Evolutionary conservation across 2,797 vertebrate genomes (phyloP), one percentile per base, ranked within the genome.

Genomic region (Sitta carolinensis): DNA sequence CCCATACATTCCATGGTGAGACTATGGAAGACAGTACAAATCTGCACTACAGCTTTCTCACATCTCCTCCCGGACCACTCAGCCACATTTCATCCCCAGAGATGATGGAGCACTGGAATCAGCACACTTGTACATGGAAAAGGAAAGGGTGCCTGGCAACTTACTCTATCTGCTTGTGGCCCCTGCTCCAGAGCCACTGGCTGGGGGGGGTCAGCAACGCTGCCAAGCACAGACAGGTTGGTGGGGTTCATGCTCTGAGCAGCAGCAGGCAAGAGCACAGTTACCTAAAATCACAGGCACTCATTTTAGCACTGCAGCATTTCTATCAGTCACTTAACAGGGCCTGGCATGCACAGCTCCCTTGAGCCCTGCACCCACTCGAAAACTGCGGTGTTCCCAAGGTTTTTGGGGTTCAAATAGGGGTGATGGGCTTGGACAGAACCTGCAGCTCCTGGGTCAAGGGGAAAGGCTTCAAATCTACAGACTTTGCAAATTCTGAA

Each of bases 181-280:
- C 98, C 98, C 17, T 98, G 98, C 96, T 99, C 98, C 96, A 99
- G 97, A 83, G 96, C 84, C 85, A 99, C 97, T 32, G 97, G 97
- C 85, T 98, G 98, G 12, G 98, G 98, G 50, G 97, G 97, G 34
- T 99, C 98, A 8, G 98, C 98, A 79, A 98, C 98, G 29, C 98
- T 99, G 96, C 98, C 98, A 62, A 99, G 98, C 70, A 99, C 98
- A 4, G 99, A 98, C 75, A 99, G 98, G 89, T 98, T 99, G 90
- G 98, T 98, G 64, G 98, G 95, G 43, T 99, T 99, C 98, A 99
- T 98, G 96, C 98, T 99, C 96, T 99, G 99, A 79, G 98, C 98
- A 96, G 94, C 94, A 62, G 98, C 98, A 57, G 99, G 99, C 89
- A 99, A 97, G 96, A 99, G 97, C 84, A 99, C 99, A 3, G 99